These are phyloP conservation scores for Ibidorhyncha struthersii DNA, from an alignment of 2,113 vertebrate species.

Conservation along the genomic window DNA sequence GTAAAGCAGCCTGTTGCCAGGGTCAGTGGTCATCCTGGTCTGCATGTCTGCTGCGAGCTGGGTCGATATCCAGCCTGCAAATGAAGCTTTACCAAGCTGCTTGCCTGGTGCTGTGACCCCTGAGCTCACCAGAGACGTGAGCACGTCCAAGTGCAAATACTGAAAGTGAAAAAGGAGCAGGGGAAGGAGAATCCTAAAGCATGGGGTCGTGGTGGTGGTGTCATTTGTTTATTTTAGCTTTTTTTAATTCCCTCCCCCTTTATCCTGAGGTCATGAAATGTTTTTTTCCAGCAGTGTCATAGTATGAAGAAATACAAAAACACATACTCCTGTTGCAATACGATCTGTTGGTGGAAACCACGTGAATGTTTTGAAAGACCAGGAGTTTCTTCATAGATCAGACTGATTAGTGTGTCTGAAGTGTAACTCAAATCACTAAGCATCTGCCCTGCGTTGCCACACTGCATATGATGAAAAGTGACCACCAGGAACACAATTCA, in stretches of 20 bases:
- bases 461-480: background rate
- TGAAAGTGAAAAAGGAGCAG: background rate
- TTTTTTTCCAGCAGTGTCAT: background rate
- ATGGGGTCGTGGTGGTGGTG: fast-evolving
- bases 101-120: background rate
- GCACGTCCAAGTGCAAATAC: background rate
- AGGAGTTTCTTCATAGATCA: conserved; percentile 40
- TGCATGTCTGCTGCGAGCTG: background rate
- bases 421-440: background rate
- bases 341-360: conserved; percentile 17
- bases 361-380: conserved; percentile 36
- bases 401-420: background rate
- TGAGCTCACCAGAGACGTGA: background rate
- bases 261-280: background rate
- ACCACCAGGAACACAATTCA: background rate
- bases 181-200: background rate
- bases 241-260: background rate
- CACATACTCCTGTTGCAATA: conserved; percentile 23
- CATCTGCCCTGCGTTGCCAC: background rate
- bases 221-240: background rate
- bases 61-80: background rate
- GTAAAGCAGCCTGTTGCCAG: background rate
- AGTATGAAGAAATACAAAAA: conserved; percentile 22
- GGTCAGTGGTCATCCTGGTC: background rate
- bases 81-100: background rate